Evolutionary conservation across 2,113 vertebrate genomes (phyloP).

Genomic region (Gracilinanus agilis): DNA sequence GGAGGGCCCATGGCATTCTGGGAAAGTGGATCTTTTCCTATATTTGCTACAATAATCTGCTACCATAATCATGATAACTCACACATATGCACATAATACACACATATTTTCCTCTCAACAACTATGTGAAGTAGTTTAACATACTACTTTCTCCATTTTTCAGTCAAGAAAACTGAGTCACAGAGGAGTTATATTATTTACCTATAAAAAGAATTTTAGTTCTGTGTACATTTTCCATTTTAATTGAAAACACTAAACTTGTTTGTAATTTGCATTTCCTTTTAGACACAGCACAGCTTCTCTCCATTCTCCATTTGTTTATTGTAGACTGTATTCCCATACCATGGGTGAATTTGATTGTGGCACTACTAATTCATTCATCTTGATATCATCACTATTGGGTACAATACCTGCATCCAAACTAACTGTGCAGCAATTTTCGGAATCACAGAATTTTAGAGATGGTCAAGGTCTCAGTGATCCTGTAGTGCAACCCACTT

Average conservation of each 20-base stretch:
- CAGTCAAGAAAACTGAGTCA: background rate
- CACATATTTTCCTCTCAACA: background rate
- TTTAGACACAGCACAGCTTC: background rate
- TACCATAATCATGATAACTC: background rate
- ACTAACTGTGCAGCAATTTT: background rate
- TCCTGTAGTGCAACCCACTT: background rate
- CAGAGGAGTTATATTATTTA: background rate
- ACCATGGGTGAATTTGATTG: background rate
- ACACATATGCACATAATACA: background rate
- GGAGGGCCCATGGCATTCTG: background rate
- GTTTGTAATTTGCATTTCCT: background rate
- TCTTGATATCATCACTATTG: conserved; percentile 27
- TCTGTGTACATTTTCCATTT: background rate
- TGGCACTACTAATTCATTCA: background rate
- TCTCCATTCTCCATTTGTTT: background rate
- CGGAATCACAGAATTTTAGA: background rate
- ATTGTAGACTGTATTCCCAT: background rate
- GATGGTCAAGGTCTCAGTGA: background rate
- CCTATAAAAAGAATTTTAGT: background rate
- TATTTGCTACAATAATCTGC: background rate
- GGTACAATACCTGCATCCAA: background rate
- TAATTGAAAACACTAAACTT: background rate
- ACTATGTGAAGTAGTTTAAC: background rate
- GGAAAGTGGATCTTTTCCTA: background rate
- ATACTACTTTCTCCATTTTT: background rate